Conservation (phyloP, 2,797 vertebrate species). For the Tenualosa ilisha region DNA sequence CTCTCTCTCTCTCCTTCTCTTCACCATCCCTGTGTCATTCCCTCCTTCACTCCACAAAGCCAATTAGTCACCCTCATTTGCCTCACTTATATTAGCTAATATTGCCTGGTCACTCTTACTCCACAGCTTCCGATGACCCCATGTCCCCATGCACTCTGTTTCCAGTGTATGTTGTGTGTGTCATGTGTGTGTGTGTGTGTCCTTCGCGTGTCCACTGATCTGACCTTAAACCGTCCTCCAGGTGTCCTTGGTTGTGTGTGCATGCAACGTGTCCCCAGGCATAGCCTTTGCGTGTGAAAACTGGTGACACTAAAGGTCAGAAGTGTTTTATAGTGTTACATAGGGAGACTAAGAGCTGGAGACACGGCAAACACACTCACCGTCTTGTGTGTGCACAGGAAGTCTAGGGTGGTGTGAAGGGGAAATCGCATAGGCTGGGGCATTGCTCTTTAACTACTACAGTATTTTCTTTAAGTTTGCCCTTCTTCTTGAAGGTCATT, state of each 20-base stretch:
- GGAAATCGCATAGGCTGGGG: neutral
- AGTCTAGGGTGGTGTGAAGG: neutral
- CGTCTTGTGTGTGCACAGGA: neutral
- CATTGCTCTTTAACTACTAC: neutral
- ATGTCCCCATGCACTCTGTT: neutral
- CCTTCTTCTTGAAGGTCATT: neutral
- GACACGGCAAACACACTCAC: neutral
- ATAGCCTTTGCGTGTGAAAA: neutral
- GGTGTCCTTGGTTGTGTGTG: neutral
- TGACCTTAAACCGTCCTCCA: neutral
- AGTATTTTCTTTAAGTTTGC: neutral
- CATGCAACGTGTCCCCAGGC: neutral
- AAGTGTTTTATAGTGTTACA: neutral
- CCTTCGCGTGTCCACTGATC: neutral
- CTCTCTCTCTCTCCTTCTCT: neutral
- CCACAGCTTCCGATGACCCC: neutral
- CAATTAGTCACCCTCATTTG: neutral
- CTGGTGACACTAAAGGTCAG: neutral
- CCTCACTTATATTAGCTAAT: neutral
- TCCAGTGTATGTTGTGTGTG: neutral
- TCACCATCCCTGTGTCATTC: neutral
- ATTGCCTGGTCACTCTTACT: neutral
- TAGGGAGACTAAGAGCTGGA: neutral
- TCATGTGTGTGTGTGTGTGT: neutral
- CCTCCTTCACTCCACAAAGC: neutral